Evolutionary conservation across 2,113 vertebrate species (phyloP).

Genomic region (Pseudolaguvia tuberculata): DNA sequence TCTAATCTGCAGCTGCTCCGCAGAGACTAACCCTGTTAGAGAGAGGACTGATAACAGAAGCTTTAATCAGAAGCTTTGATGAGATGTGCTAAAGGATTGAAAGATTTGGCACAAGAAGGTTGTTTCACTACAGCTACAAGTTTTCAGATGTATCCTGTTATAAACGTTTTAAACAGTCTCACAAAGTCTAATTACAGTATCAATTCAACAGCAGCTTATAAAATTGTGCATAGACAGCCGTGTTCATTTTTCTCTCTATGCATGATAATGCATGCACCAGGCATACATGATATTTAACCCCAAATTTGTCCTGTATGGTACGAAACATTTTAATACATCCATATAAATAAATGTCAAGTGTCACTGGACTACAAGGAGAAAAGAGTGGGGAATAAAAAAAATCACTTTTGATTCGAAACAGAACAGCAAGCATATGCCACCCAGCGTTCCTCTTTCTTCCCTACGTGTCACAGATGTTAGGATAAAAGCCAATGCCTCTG

Average conservation of each 20-base stretch:
- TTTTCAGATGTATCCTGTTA: neutral
- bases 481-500: conserved; percentile 55
- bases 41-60: conserved; percentile 32
- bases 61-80: conserved; percentile 21
- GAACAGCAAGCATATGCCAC: conserved; percentile 54
- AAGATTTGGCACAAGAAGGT: neutral
- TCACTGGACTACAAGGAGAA: conserved; percentile 42
- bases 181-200: neutral
- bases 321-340: neutral
- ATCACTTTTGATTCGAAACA: conserved; percentile 51
- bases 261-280: neutral
- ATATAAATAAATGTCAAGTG: conserved; percentile 32
- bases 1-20: conserved; percentile 36
- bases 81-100: conserved; percentile 13
- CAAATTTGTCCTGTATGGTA: neutral
- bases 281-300: neutral
- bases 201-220: neutral
- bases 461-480: conserved; percentile 59
- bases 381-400: conserved; percentile 19
- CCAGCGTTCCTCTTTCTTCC: conserved; percentile 50
- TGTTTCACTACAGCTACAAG: neutral
- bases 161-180: neutral
- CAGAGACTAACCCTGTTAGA: conserved; percentile 43
- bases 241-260: neutral
- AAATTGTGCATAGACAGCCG: neutral